Conservation (phyloP, 2,797 vertebrate genomes). For the Iguana delicatissima region DNA sequence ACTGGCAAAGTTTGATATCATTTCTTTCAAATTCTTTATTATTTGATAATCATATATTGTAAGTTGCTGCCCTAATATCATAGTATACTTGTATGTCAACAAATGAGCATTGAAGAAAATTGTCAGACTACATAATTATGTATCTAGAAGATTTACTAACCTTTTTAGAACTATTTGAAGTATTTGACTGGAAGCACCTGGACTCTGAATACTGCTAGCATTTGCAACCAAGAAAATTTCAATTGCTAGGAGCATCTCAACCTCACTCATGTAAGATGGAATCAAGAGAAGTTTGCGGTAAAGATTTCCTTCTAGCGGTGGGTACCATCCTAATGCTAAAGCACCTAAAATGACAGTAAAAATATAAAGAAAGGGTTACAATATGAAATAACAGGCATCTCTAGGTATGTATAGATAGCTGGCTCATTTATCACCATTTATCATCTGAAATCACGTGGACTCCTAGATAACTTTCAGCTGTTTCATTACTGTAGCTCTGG, state of each 20-base stretch:
- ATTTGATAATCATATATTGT: background rate
- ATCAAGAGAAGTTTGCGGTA: constrained; percentile 82
- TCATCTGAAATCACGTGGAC: background rate
- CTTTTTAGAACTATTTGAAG: constrained; percentile 90
- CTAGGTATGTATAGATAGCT: background rate
- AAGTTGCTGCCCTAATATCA: constrained; percentile 7
- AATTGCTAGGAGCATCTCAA: constrained; percentile 91
- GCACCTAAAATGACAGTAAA: constrained; percentile 82
- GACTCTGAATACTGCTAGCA: constrained; percentile 77
- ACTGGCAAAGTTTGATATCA: background rate
- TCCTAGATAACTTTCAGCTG: background rate
- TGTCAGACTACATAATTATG: background rate
- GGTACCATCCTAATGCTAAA: constrained; percentile 87
- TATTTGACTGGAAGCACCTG: constrained; percentile 61
- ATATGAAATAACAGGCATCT: background rate
- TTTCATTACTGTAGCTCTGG: background rate
- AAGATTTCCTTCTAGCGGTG: constrained; percentile 80
- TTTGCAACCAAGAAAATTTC: constrained; percentile 92
- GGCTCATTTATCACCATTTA: background rate
- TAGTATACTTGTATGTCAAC: constrained; percentile 5
- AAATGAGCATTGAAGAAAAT: background rate
- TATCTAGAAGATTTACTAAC: constrained; percentile 75
- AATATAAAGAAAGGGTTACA: background rate
- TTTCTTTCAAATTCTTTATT: background rate
- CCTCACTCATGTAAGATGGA: constrained; percentile 86